Evolutionary conservation across 2,888 invertebrate genomes (phyloP), one percentile per base, ranked within the genome.

Genomic region (Lycocerus yunnanus): DNA sequence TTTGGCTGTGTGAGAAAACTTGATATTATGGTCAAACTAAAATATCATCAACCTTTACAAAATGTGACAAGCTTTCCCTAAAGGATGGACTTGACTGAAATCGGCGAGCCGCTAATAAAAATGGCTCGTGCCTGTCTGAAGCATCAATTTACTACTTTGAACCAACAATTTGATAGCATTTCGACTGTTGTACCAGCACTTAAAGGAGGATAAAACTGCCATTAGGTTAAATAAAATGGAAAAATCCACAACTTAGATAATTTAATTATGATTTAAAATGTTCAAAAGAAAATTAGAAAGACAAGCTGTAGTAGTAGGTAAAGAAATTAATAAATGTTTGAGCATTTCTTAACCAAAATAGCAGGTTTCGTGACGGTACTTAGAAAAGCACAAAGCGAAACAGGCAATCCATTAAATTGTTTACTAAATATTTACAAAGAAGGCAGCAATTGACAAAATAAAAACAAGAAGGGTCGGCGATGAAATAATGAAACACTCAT

Each of bases 341-440:
- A 67, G 43, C 18, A 18, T 58, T n/a, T 43, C 43, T 43, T 43
- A 43, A 43, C 43, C 59, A 58, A 58, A 67, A 67, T 43, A 63
- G 15, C 43, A 43, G 20, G 18, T 63, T 18, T 18, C 18, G 20
- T 63, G 61, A 63, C 15, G 20, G 61, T 63, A 63, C 61, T 63
- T 63, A 18, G 43, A 63, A 71, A 66, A 65, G 43, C 58, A 66
- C 24, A 71, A 66, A 58, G 58, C 59, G 27, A 61, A 58, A 63
- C 61, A 63, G 20, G 61, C 15, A 58, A 21, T 58, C 43, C 20
- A 68, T 63, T 70, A 71, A 71, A 71, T 72, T 75, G 74, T 75
- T 75, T 75, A 75, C 74, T 71, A 75, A 75, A 75, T 69, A 75
- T 75, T 75, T 74, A 75, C 75, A 72, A 75, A 75, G 72, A 72